Evolutionary conservation across 2,888 invertebrate genomes (phyloP), one percentile per base, ranked within the genome.

Genomic region (Pollenia labialis): DNA sequence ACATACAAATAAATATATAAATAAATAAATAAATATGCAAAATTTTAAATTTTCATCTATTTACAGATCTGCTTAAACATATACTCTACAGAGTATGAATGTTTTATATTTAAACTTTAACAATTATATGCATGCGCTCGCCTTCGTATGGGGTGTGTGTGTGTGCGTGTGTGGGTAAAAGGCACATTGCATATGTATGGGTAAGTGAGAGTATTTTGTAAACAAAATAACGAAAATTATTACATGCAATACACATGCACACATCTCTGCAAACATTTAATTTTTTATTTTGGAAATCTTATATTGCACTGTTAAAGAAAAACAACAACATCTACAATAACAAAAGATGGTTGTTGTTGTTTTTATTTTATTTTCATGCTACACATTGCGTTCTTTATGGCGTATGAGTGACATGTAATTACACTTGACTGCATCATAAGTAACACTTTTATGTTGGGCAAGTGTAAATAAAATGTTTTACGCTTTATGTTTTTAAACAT

Each of bases 381-480:
- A 40, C 72, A 84, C 81, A 72, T 60, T 85, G 85, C 71, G 69
- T 81, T 81, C 76, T 77, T 85, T 85, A 71, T 88, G 87, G 80
- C 88, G 85, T 87, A 79, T 89, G 89, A 88, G 88, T 88, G 89
- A 88, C 88, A 85, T 88, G 88, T 88, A 88, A 88, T 88, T 89
- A 86, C 81, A 85, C 77, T 87, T 81, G 87, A 87, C 87, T 87
- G 87, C 84, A 68, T 76, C 81, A 84, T 77, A 87, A 86, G 84
- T 84, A 84, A 84, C 84, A 66, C 84, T 87, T 84, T 87, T 74
- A 81, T 87, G 84, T 87, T 84, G 84, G 87, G 77, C 87, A 84
- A 84, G 84, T 87, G 87, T 87, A 77, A 87, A 87, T 72, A 84
- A 84, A 80, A 77, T 72, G 75, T 81, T 71, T 62, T 46, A 81